Evolutionary conservation across 2,888 invertebrate species (phyloP).

Genomic region (Ornithoptera priamus): DNA sequence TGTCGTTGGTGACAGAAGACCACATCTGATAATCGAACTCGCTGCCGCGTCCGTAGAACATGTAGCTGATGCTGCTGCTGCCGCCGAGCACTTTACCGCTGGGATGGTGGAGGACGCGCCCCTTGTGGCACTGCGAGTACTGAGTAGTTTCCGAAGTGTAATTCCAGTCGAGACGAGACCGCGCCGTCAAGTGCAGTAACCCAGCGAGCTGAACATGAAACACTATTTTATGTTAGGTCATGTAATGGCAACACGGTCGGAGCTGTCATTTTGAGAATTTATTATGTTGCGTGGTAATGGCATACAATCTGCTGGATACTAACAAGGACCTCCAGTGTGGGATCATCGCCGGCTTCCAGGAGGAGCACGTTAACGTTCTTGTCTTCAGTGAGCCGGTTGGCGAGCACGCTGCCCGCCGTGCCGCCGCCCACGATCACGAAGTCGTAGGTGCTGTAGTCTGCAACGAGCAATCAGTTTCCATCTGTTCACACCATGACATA

Average conservation of each 20-base stretch:
- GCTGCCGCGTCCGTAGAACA: constrained; percentile 39
- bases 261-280: too few relatives aligned
- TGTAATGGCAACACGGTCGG: too few relatives aligned
- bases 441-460: constrained; percentile 35
- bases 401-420: constrained; percentile 39
- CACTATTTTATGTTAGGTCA: neutral
- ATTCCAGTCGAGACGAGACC: constrained; percentile 36
- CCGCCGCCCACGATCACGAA: constrained; percentile 42
- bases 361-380: constrained; percentile 34
- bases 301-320: neutral
- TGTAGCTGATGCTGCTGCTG: constrained; percentile 37
- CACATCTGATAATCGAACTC: constrained; percentile 39
- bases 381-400: constrained; percentile 40
- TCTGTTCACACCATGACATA: too few relatives aligned
- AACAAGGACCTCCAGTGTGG: constrained; percentile 40
- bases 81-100: constrained; percentile 41
- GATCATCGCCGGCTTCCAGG: constrained; percentile 41
- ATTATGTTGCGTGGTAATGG: too few relatives aligned
- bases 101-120: constrained; percentile 30
- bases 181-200: constrained; percentile 21
- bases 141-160: constrained; percentile 34
- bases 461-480: neutral
- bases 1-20: constrained; percentile 37
- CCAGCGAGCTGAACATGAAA: constrained; percentile 29
- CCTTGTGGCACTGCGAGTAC: constrained; percentile 31